Evolutionary conservation across 2,113 vertebrate genomes (phyloP).

Genomic region (Fulica atra): DNA sequence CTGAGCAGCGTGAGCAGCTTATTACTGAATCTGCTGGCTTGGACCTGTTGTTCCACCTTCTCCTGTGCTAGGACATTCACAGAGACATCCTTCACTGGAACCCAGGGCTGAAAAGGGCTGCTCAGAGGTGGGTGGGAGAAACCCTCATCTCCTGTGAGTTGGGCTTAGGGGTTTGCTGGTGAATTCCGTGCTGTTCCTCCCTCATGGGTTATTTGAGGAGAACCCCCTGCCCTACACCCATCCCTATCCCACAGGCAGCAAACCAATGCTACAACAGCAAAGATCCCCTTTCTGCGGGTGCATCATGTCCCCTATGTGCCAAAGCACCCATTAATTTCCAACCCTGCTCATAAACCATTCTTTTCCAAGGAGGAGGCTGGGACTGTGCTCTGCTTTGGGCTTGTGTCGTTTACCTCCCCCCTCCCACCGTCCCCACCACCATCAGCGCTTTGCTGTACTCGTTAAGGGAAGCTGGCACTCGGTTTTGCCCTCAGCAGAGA

Average conservation of each 20-base stretch:
- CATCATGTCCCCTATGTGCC: not conserved
- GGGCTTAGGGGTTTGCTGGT: not conserved
- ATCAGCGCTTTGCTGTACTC: not conserved
- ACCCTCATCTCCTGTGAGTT: not conserved
- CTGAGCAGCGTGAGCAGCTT: not conserved
- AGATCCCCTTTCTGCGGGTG: not conserved
- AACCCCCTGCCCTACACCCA: not conserved
- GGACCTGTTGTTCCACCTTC: fast-evolving
- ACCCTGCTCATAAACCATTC: not conserved
- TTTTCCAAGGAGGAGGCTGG: not conserved
- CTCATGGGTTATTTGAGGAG: not conserved
- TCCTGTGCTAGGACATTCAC: not conserved
- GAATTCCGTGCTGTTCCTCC: not conserved
- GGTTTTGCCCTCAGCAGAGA: not conserved
- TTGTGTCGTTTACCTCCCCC: not conserved
- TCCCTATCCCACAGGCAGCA: not conserved
- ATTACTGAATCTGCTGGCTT: not conserved
- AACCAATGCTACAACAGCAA: not conserved
- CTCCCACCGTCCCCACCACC: not conserved
- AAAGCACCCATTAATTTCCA: not conserved
- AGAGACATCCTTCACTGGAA: not conserved
- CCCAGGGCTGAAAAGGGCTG: not conserved
- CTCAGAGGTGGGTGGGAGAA: not conserved
- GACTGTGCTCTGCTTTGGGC: not conserved
- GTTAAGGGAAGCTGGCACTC: conserved; percentile 10